Base-by-base conservation (phyloP, 2,888 invertebrate genomes). In the Amphipoea oculea region DNA sequence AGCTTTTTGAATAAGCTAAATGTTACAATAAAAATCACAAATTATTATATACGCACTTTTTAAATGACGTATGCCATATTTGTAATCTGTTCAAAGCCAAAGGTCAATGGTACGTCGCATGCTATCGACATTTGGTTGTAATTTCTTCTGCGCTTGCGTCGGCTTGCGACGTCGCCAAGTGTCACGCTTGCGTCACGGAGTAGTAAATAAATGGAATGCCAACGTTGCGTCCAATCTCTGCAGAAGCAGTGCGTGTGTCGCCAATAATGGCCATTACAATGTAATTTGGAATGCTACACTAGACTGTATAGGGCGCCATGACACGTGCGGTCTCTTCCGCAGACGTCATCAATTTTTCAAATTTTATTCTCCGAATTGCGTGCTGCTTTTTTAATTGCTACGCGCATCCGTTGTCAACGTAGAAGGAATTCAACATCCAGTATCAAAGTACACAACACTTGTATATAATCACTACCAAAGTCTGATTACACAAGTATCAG, bases 171-270 rank as follows among this genome's bases (percentile, higher is more conserved):
- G 48, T 63, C 51, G 66, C 48, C 29, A 20, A 20, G 42, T 63
- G 23, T 80, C 62, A 67, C n/a, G 60, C 11, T 36, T 82, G 54
- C 79, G 83, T 84, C 71, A 82, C 65, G 4, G 57, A 79, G 71
- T 86, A 74, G 71, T 86, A 68, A 71, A 65, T 68, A 54, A 45
- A 42, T 74, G 14, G 67, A 67, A 73, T 82, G 51, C 63, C 45
- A 36, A 75, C 11, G 48, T 36, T 12, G 60, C 51, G 29, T 72
- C 60, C 68, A 82, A 86, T 63, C 57, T 63, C 62, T 70, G 40
- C 65, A 45, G 29, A 77, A 67, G 42, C 65, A 69, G 42, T 75
- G 62, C 36, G 78, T 48, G 48, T 60, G 77, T 73, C 45, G 29
- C n/a, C 51, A 36, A n/a, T 54, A 67, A 14, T 65, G 54, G 40